phyloP scores from a whole-genome alignment of 2,888 invertebrate species.

The Epistrophe eligans region DNA sequence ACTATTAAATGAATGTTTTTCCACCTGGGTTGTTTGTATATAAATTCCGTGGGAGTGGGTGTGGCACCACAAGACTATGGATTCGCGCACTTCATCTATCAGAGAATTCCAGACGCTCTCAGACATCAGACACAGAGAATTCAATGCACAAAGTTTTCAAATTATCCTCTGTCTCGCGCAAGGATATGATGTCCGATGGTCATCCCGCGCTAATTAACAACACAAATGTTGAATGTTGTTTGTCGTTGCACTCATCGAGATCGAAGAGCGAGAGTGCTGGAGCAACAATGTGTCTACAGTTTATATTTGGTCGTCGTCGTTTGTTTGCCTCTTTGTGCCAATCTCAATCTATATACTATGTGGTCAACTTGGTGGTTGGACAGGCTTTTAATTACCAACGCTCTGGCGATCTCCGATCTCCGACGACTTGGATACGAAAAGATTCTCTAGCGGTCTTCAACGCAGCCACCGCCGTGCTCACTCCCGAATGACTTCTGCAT shows the following conservation, averaged over 20 bases:
- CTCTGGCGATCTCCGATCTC: conserved; percentile 33
- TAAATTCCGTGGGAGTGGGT: conserved; percentile 68
- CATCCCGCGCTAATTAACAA: conserved; percentile 71
- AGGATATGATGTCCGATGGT: conserved; percentile 63
- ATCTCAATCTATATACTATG: conserved; percentile 55
- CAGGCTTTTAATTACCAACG: conserved; percentile 73
- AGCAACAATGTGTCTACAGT: conserved; percentile 68
- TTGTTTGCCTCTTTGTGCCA: conserved; percentile 52
- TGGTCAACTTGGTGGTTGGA: conserved; percentile 53
- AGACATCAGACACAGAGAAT: not conserved
- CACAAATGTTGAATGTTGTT: conserved; percentile 67
- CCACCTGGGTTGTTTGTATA: conserved; percentile 12
- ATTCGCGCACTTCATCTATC: conserved; percentile 53
- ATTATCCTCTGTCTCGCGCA: conserved; percentile 30
- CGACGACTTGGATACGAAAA: conserved; percentile 12
- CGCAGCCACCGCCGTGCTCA: conserved; percentile 39
- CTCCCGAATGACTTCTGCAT: conserved; percentile 66
- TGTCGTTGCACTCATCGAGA: conserved; percentile 48
- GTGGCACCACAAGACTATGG: conserved; percentile 52
- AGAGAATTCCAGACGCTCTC: conserved; percentile 26
- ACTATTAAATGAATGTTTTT: conserved; percentile 70
- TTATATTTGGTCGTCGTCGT: conserved; percentile 47
- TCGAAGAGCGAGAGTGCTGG: conserved; percentile 37
- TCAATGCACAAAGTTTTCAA: conserved; percentile 34
- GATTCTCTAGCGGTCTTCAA: conserved; percentile 28